phyloP scores from a whole-genome alignment of 2,888 invertebrate species.

The Brachyptera risi region DNA sequence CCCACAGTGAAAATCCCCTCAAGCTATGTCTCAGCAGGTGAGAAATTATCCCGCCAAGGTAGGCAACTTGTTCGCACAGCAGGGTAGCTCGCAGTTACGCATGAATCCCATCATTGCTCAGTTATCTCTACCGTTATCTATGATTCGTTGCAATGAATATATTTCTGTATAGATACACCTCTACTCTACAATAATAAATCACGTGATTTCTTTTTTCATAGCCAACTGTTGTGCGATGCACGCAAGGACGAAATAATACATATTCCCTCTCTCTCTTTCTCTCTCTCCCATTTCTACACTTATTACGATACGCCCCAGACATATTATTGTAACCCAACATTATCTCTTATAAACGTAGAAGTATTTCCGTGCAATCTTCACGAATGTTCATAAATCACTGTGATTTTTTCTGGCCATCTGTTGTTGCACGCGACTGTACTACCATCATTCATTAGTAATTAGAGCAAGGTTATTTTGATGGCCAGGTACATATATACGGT shows the following conservation, averaged over 20 bases:
- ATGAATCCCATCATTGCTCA: constrained; percentile 1
- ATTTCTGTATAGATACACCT: constrained; percentile 12
- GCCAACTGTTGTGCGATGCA: constrained; percentile 8
- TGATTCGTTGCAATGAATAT: too few species aligned
- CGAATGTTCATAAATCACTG: constrained; percentile 8
- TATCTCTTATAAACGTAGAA: background rate
- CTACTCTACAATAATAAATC: constrained; percentile 14
- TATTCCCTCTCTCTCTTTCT: background rate
- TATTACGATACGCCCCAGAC: background rate
- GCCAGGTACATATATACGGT: too few species aligned
- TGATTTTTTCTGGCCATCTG: constrained; percentile 14
- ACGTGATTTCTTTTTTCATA: constrained; percentile 10
- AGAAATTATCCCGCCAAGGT: constrained; percentile 8
- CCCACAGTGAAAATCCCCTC: too few species aligned
- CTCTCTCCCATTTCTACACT: too few species aligned
- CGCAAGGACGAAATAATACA: constrained; percentile 16
- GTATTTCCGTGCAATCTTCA: constrained; percentile 15
- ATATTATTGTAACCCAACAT: constrained; percentile 4
- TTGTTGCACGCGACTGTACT: constrained; percentile 13
- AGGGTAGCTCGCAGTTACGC: background rate
- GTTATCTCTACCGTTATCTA: background rate
- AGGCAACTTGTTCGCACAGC: background rate
- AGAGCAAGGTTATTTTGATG: too few species aligned
- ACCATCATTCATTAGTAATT: background rate
- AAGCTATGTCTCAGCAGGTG: constrained; percentile 13